These are phyloP conservation scores for Aphelenchoides avenae DNA, from an alignment of 1,140 invertebrate genomes.

Conservation along the genomic window DNA sequence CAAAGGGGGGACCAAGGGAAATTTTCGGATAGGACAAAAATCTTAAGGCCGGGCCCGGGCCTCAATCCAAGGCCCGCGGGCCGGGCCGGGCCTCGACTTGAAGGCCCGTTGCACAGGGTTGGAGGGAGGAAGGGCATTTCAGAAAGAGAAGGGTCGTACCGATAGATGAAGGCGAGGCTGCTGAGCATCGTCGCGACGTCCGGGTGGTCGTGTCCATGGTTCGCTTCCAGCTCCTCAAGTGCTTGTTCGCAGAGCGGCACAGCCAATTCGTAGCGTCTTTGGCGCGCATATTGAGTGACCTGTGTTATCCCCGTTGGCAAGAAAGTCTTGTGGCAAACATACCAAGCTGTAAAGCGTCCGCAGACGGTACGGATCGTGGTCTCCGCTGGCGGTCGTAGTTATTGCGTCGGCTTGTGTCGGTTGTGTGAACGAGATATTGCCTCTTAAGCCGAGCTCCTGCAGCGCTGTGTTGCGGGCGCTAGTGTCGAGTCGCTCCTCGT, in stretches of 20 bases:
- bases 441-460: constrained; percentile 52
- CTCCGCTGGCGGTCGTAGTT: constrained; percentile 83
- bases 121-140: constrained; percentile 1
- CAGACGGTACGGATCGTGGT: constrained; percentile 90
- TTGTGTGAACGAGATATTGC: constrained; percentile 30
- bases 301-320: constrained; percentile 19
- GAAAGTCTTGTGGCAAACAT: constrained; percentile 18
- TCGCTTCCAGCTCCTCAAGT: constrained; percentile 96
- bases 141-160: constrained; percentile 62
- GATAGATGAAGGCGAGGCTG: constrained; percentile 94
- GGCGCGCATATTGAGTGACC: constrained; percentile 97
- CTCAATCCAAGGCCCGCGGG: constrained; percentile 94
- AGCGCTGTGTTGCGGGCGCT: constrained; percentile 41
- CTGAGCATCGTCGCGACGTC: constrained; percentile 99
- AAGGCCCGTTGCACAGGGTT: constrained; percentile 22
- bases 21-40: too few relatives aligned
- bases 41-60: too few relatives aligned
- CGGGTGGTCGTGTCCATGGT: constrained; percentile 73
- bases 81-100: constrained; percentile 89
- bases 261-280: constrained; percentile 94
- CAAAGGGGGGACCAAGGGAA: too few relatives aligned
- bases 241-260: constrained; percentile 99
- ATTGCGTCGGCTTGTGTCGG: constrained; percentile 68
- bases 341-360: constrained; percentile 85
- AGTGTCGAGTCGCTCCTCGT: constrained; percentile 19